A percentile compares a stretch with the other conserved stretches of the same genome.
Evolutionary conservation across 2,797 vertebrate genomes (phyloP).

Genomic region (Picus viridis): DNA sequence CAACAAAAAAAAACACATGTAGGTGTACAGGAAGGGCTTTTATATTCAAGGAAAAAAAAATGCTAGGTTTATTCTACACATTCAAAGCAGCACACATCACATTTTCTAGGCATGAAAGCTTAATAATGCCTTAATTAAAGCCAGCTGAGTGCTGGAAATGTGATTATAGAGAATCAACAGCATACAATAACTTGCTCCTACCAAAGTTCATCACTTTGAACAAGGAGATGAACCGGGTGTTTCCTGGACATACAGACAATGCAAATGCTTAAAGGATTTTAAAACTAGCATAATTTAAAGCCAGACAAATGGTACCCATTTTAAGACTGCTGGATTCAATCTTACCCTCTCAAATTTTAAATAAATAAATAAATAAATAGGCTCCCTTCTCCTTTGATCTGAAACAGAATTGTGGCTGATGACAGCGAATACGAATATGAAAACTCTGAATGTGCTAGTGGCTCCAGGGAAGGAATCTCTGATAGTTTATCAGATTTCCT

Average conservation of each 20-base stretch:
- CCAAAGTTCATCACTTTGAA: constrained; percentile 54
- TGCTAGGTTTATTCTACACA: constrained; percentile 3
- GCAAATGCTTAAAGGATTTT: constrained; percentile 27
- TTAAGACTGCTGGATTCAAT: neutral
- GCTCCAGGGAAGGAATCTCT: neutral
- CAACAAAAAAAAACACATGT: too few relatives aligned
- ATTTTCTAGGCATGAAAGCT: constrained; percentile 59
- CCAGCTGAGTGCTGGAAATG: constrained; percentile 60
- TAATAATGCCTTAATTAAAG: constrained; percentile 42
- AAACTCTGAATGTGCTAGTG: constrained; percentile 28
- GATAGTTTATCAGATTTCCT: constrained; percentile 40
- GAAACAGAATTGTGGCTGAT: constrained; percentile 30
- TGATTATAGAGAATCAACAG: constrained; percentile 48
- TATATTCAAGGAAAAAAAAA: constrained; percentile 2
- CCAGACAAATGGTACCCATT: constrained; percentile 13
- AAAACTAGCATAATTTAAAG: neutral
- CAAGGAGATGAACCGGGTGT: neutral
- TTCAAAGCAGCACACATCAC: neutral
- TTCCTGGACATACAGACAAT: constrained; percentile 1
- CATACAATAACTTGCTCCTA: constrained; percentile 56
- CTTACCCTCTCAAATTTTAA: neutral
- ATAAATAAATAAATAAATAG: neutral
- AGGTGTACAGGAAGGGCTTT: neutral
- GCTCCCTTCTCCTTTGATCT: neutral
- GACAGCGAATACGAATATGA: constrained; percentile 27